Percentiles rank a stretch among this genome's conserved stretches.
Evolutionary conservation across 2,113 vertebrate genomes (phyloP).

Genomic region (Mystacornis crossleyi): DNA sequence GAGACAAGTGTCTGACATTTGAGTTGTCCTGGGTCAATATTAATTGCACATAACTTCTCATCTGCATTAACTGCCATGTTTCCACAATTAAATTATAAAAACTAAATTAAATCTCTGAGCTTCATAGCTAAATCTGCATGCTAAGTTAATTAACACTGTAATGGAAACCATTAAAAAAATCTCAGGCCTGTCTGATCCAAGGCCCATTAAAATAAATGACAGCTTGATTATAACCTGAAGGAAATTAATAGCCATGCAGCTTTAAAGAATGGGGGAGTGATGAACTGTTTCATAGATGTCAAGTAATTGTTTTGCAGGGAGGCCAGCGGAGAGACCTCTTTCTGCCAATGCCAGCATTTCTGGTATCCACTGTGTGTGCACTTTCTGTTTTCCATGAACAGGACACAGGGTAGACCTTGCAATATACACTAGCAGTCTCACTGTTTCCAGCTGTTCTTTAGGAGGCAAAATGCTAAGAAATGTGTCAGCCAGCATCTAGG

Average conservation of each 20-base stretch:
- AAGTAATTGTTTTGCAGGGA: background rate
- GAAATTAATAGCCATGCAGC: background rate
- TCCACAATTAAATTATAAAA: slow-evolving; percentile 46
- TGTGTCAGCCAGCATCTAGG: background rate
- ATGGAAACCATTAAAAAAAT: background rate
- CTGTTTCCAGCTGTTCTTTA: background rate
- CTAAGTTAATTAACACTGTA: slow-evolving; percentile 45
- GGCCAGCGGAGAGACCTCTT: background rate
- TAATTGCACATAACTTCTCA: slow-evolving; percentile 18
- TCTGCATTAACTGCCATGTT: background rate
- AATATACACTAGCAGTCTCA: background rate
- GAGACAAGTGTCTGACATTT: slow-evolving; percentile 11
- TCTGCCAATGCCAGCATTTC: background rate
- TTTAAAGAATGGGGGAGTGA: background rate
- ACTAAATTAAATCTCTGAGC: background rate
- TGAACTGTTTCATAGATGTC: background rate
- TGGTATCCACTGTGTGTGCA: rapidly evolving
- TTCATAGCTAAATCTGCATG: slow-evolving; percentile 18
- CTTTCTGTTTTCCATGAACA: background rate
- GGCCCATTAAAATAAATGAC: slow-evolving; percentile 28
- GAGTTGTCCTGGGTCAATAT: slow-evolving; percentile 9
- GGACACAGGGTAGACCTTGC: background rate
- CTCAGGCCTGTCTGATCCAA: background rate
- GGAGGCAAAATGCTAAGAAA: background rate
- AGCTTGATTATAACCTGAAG: slow-evolving; percentile 28